These are phyloP conservation scores for Lasioglossum malachurum DNA, from an alignment of 2,888 invertebrate genomes.

Conservation along the genomic window DNA sequence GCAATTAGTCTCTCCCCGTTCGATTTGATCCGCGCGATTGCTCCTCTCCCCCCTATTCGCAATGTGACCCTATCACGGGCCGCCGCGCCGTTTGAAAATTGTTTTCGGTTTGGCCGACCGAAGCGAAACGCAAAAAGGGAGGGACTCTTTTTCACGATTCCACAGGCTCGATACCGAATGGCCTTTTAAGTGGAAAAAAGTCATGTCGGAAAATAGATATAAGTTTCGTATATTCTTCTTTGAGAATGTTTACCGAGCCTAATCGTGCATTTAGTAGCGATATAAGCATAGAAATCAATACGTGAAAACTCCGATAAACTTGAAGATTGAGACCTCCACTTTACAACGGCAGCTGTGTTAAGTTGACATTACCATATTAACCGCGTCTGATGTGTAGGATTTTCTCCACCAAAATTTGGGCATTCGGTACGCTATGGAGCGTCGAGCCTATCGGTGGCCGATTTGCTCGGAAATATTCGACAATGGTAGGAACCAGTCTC, in stretches of 20 bases:
- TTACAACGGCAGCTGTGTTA: too few relatives aligned
- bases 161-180: not conserved
- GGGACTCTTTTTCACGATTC: not conserved
- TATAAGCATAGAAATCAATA: too few relatives aligned
- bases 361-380: too few relatives aligned
- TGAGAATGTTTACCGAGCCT: too few relatives aligned
- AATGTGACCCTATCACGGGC: not conserved
- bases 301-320: too few relatives aligned
- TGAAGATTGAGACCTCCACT: too few relatives aligned
- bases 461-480: not conserved
- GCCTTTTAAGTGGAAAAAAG: too few relatives aligned
- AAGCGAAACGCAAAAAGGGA: not conserved
- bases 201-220: too few relatives aligned
- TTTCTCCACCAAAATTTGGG: too few relatives aligned
- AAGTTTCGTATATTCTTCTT: too few relatives aligned
- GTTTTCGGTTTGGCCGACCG: not conserved
- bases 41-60: not conserved
- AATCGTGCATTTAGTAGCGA: too few relatives aligned
- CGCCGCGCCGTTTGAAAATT: not conserved
- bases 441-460: not conserved
- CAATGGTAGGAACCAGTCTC: not conserved
- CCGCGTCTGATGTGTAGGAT: too few relatives aligned
- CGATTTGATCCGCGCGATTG: constrained; percentile 6
- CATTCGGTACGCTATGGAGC: not conserved
- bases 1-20: constrained; percentile 13